These are phyloP conservation scores for Hyles vespertilio DNA, from an alignment of 1,140 invertebrate genomes.

Conservation along the genomic window DNA sequence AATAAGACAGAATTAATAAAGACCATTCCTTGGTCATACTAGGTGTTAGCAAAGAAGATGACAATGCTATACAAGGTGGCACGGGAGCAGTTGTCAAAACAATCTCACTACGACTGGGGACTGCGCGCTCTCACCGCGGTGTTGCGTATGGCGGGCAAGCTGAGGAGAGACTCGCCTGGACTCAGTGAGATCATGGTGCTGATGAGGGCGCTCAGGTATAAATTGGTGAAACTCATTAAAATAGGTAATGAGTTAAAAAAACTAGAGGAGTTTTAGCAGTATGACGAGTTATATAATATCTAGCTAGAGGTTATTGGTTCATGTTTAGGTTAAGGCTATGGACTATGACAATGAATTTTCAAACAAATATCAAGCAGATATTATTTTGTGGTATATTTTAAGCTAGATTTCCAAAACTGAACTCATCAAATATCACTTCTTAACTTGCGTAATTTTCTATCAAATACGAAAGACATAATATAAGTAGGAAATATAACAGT, in stretches of 20 bases:
- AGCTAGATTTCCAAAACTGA: too few species aligned
- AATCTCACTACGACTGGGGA: conserved; percentile 96
- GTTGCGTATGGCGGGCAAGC: conserved; percentile 90
- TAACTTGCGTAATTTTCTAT: too few species aligned
- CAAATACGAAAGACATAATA: too few species aligned
- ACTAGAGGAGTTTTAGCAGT: too few species aligned
- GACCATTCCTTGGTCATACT: not conserved
- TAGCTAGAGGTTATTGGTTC: too few species aligned
- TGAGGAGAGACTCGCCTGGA: conserved; percentile 85
- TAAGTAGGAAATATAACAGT: not conserved
- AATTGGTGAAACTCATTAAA: not conserved
- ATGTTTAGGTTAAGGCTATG: too few species aligned
- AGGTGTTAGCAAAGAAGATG: conserved; percentile 94
- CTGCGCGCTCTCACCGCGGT: conserved; percentile 91
- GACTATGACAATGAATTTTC: too few species aligned
- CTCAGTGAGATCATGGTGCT: conserved; percentile 89
- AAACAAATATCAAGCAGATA: too few species aligned
- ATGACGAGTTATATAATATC: too few species aligned
- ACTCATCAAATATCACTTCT: too few species aligned
- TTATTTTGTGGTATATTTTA: too few species aligned
- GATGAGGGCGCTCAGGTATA: conserved; percentile 86
- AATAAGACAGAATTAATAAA: not conserved
- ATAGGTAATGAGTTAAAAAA: too few species aligned
- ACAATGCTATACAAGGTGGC: conserved; percentile 91
- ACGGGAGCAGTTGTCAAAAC: conserved; percentile 91